Evolutionary conservation across 2,113 vertebrate genomes (phyloP), one percentile per base, ranked within the genome.

Genomic region (Ia io): DNA sequence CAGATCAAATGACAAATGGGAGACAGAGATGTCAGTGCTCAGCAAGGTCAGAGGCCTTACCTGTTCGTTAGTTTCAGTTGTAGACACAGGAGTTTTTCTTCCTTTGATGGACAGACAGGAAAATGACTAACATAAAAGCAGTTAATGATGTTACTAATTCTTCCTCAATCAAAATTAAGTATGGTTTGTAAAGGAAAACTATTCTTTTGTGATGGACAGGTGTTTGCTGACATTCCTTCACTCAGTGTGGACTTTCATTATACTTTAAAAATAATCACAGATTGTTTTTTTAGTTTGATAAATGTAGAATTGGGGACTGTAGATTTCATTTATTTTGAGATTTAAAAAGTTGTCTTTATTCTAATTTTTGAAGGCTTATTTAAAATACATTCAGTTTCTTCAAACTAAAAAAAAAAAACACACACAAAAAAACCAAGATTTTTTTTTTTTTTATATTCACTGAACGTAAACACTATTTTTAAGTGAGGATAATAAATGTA

Each of bases 1-100:
- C 89, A 97, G 98, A 98, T 98, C 96, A 97, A 96, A 98, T 97
- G 98, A 98, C 70, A 97, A 98, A 98, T 95, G 90, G 77, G 74
- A 97, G 74, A 87, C 88, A 97, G 90, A 91, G 70, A 86, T 89
- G 71, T 95, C 95, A 87, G 73, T 32, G 84, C 51, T 59, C 77
- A 63, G 94, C 91, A 95, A 96, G 98, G 98, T 97, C 96, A 88
- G 85, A 97, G 94, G 82, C 84, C 91, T 96, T 85, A 91, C 49
- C 78, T 97, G 32, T 9, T 69, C 86, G 95, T 97, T 97, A 25
- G 40, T 96, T 95, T 96, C 93, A 97, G 92, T 97, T 97, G n/a
- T 90, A 95, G 56, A 91, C 53, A 16, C 51, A 14, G 30, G 25
- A 95, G 1, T 47, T 97, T 65, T 53, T 93, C 92, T 86, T 84